A percentile compares a stretch with the other conserved stretches of the same genome.
Conservation (phyloP, 2,113 vertebrate species). For the Cygnus atratus region DNA sequence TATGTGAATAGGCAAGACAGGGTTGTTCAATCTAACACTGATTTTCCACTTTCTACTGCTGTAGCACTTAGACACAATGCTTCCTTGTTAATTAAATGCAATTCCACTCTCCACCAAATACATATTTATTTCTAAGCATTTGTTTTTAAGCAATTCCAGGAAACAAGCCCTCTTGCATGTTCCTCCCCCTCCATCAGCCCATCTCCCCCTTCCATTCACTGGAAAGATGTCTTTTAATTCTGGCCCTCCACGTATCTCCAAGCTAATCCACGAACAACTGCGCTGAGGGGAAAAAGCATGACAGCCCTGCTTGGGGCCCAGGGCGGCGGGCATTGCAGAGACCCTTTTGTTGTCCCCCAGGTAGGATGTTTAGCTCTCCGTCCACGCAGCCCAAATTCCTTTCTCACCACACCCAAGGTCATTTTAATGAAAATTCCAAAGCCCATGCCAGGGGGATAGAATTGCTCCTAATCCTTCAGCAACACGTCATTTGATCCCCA, state of each 20-base stretch:
- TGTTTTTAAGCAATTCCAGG: conserved; percentile 18
- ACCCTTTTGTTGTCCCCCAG: conserved; percentile 64
- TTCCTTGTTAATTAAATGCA: conserved; percentile 4
- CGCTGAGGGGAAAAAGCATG: neutral
- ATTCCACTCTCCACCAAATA: neutral
- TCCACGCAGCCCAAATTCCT: conserved; percentile 80
- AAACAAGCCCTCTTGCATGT: neutral
- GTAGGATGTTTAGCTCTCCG: conserved; percentile 69
- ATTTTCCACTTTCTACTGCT: neutral
- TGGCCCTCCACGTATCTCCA: neutral
- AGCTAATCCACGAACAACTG: conserved; percentile 19
- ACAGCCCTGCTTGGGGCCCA: conserved; percentile 35
- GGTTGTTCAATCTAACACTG: neutral
- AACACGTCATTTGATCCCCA: conserved; percentile 82
- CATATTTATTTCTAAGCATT: neutral
- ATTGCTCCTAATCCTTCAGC: conserved; percentile 89
- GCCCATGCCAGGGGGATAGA: conserved; percentile 85
- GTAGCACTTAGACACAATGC: neutral
- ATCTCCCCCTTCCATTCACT: neutral
- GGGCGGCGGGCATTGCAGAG: neutral
- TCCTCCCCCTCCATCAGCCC: neutral
- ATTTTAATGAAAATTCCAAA: conserved; percentile 95
- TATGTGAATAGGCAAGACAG: neutral
- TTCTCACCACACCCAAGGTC: conserved; percentile 89
- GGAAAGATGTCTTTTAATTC: conserved; percentile 12